Conservation (phyloP, 2,113 vertebrate genomes). For the Marmota flaviventris region DNA sequence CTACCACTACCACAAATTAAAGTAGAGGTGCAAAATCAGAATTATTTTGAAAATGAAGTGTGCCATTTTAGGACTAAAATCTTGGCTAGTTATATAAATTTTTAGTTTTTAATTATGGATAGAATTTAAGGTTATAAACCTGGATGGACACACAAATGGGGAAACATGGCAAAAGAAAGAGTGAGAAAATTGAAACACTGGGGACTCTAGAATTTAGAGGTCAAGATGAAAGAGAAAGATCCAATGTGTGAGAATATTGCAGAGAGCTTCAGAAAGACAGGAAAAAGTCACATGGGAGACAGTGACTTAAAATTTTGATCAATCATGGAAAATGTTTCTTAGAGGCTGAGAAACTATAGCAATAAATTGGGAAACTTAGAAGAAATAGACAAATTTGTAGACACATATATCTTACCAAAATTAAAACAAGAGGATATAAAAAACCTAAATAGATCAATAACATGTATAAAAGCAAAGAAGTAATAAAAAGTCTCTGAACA, state of each 20-base stretch:
- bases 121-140: not conserved
- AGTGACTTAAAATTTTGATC: not conserved
- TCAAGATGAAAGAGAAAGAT: not conserved
- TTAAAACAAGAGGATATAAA: too few relatives aligned
- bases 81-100: not conserved
- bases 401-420: too few relatives aligned
- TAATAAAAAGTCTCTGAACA: too few relatives aligned
- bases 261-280: rapidly evolving
- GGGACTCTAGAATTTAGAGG: not conserved
- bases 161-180: not conserved
- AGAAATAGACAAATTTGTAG: too few relatives aligned
- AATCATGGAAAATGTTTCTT: not conserved
- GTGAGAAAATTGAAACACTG: not conserved
- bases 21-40: not conserved
- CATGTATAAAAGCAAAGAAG: too few relatives aligned
- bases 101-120: not conserved
- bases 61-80: not conserved
- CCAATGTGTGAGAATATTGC: not conserved
- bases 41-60: not conserved
- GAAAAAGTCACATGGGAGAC: not conserved
- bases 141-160: not conserved
- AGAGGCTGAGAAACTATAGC: not conserved
- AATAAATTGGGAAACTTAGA: too few relatives aligned
- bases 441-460: too few relatives aligned
- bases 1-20: not conserved